These are phyloP conservation scores for Rhagoletis pomonella DNA, from an alignment of 1,140 invertebrate genomes.

Conservation along the genomic window DNA sequence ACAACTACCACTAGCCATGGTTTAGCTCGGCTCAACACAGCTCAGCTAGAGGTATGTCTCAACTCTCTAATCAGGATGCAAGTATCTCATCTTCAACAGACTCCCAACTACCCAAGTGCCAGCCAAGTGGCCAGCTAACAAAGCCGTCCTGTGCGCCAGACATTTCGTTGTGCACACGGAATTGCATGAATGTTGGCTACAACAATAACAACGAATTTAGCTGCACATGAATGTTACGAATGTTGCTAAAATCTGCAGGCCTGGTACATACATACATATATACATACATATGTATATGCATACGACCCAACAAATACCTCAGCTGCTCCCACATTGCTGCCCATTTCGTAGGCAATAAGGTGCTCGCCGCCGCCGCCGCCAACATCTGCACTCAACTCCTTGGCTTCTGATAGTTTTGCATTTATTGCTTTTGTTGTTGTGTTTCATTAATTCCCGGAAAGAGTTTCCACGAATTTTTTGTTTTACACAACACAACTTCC, in stretches of 20 bases:
- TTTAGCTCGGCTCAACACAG: background rate
- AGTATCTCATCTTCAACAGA: conserved; percentile 71
- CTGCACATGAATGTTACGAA: background rate
- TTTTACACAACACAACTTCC: conserved; percentile 47
- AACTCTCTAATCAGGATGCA: conserved; percentile 69
- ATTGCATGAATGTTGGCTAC: conserved; percentile 32
- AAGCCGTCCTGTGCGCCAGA: conserved; percentile 64
- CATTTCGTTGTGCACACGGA: background rate
- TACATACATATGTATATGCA: background rate
- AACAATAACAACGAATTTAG: background rate
- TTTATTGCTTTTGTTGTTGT: background rate
- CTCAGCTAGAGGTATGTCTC: background rate
- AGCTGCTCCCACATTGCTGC: background rate
- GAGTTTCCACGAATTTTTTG: background rate
- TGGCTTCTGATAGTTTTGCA: background rate
- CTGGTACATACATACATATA: background rate
- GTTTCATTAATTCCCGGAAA: conserved; percentile 53
- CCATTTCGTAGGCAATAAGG: background rate
- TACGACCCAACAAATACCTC: background rate
- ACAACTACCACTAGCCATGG: conserved; percentile 1
- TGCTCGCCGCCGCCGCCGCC: too few species aligned
- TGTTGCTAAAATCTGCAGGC: background rate
- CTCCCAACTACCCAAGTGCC: conserved; percentile 66
- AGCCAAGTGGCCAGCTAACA: conserved; percentile 68
- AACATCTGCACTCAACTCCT: conserved; percentile 17